Evolutionary conservation across 2,797 vertebrate species (phyloP).

Genomic region (Echiichthys vipera): DNA sequence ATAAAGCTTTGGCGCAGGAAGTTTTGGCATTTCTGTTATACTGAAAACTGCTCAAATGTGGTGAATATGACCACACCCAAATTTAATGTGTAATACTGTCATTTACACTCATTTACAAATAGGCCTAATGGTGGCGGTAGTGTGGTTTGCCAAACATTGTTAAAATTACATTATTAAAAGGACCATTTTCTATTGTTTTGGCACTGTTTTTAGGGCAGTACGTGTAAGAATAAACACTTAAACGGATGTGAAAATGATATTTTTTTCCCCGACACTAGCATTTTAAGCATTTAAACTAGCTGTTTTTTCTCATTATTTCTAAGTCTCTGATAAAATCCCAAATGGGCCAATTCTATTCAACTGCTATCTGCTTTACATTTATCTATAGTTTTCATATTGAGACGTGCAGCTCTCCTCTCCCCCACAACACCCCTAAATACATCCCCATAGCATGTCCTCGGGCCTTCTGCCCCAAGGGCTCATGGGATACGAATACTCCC

Average conservation of each 20-base stretch:
- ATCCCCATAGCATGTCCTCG: constrained; percentile 75
- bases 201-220: background rate
- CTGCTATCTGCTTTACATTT: constrained; percentile 65
- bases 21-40: background rate
- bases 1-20: background rate
- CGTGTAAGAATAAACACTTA: background rate
- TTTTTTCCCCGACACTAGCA: too few species aligned
- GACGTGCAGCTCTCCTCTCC: constrained; percentile 46
- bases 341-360: constrained; percentile 60
- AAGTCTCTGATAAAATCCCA: constrained; percentile 66
- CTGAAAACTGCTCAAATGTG: background rate
- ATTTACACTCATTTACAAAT: background rate
- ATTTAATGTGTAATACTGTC: background rate
- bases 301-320: constrained; percentile 44
- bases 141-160: background rate
- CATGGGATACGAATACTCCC: constrained; percentile 79
- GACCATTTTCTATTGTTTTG: background rate
- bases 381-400: constrained; percentile 67
- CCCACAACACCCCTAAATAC: constrained; percentile 54
- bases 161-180: background rate
- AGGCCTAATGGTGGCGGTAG: too few species aligned
- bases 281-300: constrained; percentile 15
- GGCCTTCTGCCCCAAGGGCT: constrained; percentile 81
- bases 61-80: background rate
- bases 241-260: too few species aligned